These are phyloP conservation scores for Palythoa grandis DNA, from an alignment of 92 coral and sea anemone species.

Conservation along the genomic window DNA sequence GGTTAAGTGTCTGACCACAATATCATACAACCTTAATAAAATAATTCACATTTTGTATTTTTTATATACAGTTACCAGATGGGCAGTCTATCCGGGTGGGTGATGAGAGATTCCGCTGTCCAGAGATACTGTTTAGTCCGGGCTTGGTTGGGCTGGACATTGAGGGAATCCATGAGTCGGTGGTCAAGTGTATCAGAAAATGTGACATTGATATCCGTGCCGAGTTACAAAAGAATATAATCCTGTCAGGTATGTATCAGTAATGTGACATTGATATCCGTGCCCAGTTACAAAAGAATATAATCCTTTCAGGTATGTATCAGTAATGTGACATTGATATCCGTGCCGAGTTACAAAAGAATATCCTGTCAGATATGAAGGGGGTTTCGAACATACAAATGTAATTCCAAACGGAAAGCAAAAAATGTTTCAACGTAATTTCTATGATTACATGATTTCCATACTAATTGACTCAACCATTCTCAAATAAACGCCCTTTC, in stretches of 20 bases:
- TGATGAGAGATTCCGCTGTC: constrained; percentile 95
- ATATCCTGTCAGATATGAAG: constrained; percentile 82
- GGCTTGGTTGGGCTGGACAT: constrained; percentile 85
- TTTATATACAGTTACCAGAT: constrained; percentile 80
- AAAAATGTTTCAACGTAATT: too few species aligned
- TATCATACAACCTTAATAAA: too few species aligned
- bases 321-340: constrained; percentile 89
- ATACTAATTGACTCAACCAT: too few species aligned
- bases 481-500: too few species aligned
- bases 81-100: constrained; percentile 90
- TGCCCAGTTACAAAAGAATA: constrained; percentile 70
- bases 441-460: too few species aligned
- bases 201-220: constrained; percentile 87
- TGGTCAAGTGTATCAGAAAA: constrained; percentile 80
- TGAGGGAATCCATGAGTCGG: constrained; percentile 90
- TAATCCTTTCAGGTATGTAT: constrained; percentile 90
- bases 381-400: not conserved
- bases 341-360: constrained; percentile 73
- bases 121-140: constrained; percentile 93
- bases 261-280: constrained; percentile 91
- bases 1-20: too few species aligned
- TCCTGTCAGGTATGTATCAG: constrained; percentile 89
- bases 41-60: not conserved
- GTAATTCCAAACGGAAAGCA: too few species aligned
- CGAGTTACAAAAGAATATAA: constrained; percentile 75